Conservation (phyloP, 2,797 vertebrate species). For the Pampus argenteus region DNA sequence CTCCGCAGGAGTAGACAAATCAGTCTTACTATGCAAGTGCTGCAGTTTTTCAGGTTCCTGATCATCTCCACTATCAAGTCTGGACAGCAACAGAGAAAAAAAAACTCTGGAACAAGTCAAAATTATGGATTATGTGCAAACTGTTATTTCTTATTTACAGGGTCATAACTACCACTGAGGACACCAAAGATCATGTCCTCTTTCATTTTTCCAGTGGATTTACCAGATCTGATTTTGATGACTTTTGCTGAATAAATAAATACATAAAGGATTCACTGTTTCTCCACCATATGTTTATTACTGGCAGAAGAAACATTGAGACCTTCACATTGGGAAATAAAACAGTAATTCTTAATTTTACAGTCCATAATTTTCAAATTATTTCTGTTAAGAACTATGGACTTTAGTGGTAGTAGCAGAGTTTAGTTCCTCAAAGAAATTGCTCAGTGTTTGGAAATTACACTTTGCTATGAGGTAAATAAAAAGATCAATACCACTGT, state of each 20-base stretch:
- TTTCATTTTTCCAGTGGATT: neutral
- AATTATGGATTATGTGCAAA: neutral
- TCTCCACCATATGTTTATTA: neutral
- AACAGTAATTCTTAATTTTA: neutral
- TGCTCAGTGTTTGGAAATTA: neutral
- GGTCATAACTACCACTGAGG: neutral
- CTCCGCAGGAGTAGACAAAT: slow-evolving; percentile 49
- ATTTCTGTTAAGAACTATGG: neutral
- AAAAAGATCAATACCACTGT: no score
- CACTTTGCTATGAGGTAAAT: no score
- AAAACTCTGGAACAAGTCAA: slow-evolving; percentile 18
- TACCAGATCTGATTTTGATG: neutral
- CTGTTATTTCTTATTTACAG: slow-evolving; percentile 15
- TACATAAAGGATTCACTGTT: neutral
- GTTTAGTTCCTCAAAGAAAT: neutral
- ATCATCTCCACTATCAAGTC: slow-evolving; percentile 72
- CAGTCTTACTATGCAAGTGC: slow-evolving; percentile 57
- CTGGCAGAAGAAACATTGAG: neutral
- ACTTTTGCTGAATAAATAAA: slow-evolving; percentile 1
- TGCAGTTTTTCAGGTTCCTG: slow-evolving; percentile 69
- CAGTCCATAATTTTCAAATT: no score
- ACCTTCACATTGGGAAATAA: neutral
- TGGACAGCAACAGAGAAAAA: slow-evolving; percentile 38
- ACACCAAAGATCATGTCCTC: slow-evolving; percentile 3
- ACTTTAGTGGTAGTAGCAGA: neutral